Base-by-base conservation (phyloP, 2,888 invertebrate genomes). In the Pseudolycoriella hygida region DNA sequence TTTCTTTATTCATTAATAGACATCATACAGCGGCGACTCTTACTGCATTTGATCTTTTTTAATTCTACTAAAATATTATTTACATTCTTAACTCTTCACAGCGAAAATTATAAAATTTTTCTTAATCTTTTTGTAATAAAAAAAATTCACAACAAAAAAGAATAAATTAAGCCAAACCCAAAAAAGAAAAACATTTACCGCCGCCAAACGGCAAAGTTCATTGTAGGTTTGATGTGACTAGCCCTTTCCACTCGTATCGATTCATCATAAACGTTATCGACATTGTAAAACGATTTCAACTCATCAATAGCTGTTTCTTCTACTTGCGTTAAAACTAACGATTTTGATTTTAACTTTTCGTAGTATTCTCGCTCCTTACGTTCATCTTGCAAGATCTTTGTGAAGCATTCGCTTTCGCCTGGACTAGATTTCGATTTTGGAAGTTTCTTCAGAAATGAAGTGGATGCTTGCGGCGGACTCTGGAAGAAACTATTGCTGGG, bases 261-360 rank as follows among this genome's bases (percentile, higher is more conserved):
- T 44, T 87, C 86, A 53, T 87, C 84, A 38, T 71, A 71, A 20
- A 75, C 67, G 53, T 77, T 74, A 47, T 75, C 74, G 1, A 76
- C 72, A 54, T 78, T 78, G 64, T 89, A 89, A 60, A 82, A 80
- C 47, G 70, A 68, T 46, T 76, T 69, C 47, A 90, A 62, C 52
- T 88, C 85, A 49, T 80, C 77, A 52, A 90, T 85, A 1, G 89
- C 89, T 59, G 76, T 77, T 60, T 90, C 89, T 68, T 90, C 90
- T 52, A 86, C 86, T 74, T 87, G 86, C 14, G 86, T 86, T 51
- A 81, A 66, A 47, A 67, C 62, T 18, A 88, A 67, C 1, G 81
- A 75, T 60, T 87, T 87, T 6, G 77, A 77, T 57, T 74, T 75
- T 54, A 80, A 76, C 57, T 78, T 77, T 2, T 76, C 73, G 50